Base-by-base conservation (phyloP, 2,797 vertebrate genomes). In the Argya squamiceps region DNA sequence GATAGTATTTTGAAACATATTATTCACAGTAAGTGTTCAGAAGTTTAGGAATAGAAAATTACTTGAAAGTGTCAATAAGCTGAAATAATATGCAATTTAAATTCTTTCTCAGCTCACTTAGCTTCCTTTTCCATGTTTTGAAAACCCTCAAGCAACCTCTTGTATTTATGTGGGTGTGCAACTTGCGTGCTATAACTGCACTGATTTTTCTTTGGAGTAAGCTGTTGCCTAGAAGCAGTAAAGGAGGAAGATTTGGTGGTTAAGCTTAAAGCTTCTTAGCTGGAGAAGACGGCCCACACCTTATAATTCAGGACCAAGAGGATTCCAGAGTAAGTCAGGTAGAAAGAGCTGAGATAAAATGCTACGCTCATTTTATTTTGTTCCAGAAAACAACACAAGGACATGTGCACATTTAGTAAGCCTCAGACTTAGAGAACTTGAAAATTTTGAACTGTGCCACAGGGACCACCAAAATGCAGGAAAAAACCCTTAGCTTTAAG, bases 151-250 rank as follows among this genome's bases (percentile, higher is more conserved):
- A 74, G 73, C 73, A 91, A 94, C 44, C 30, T 80, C 63, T 84
- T 0, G 0, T 52, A 52, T 30, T 44, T 0, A 22, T 34, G 59
- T 56, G 83, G 73, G 86, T 68, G 56, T 47, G 36, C 15, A 47
- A 39, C 5, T 5, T 62, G 67, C 68, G 56, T 84, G 96, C 41
- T 95, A 87, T 53, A 84, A 65, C 44, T 41, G 24, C 49, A 67
- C 27, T 73, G 47, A 77, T 34, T 91, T 89, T 80, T n/a, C 60
- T 91, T 84, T 15, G 9, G 73, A 94, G 74, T 69, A 30, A 59
- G 16, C 8, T 80, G 73, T 87, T 96, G 78, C 91, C 83, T 89
- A 52, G 86, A 92, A 96, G 93, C 84, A 88, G 47, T 34, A 77
- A 26, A 44, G 34, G 20, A 90, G 63, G 55, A 94, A 81, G 29